Base-by-base conservation (phyloP, 2,113 vertebrate genomes). In the Dissostichus mawsoni region DNA sequence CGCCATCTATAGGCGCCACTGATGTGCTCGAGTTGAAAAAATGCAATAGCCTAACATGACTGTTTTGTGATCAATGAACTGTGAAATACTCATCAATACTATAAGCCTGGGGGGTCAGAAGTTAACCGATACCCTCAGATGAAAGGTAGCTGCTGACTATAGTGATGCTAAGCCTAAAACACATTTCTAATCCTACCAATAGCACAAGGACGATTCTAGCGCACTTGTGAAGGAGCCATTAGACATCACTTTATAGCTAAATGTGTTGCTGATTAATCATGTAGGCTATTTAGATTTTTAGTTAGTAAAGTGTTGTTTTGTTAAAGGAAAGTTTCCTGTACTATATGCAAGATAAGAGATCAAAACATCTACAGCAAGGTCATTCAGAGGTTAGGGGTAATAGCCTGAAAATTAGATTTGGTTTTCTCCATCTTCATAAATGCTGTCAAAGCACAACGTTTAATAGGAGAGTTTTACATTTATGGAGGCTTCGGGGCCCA, bases 11-110 rank as follows among this genome's bases (percentile, higher is more conserved):
- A 70, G 53, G 23, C 18, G 59, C 14, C 25, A 62, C 57, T 47
- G 56, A 33, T 55, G 59, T 51, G 53, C 48, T 29, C 71, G 52
- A 36, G 20, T 29, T 71, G 55, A 67, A 61, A 67, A 29, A 82
- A 45, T 16, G 23, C 25, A 85, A 57, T 56, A 65, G 76, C 16
- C 74, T 69, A 69, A 70, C 63, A 14, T 3, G n/a, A 48, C 66
- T 47, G 69, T 56, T 69, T 77, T 66, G 71, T 55, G 50, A 44
- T 80, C 76, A 69, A 25, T 73, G 76, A 82, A 75, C 61, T 44
- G 51, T 77, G 69, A 83, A 74, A 66, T 11, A 36, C 36, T 74
- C 53, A 14, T 16, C n/a, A 23, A 18, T 36, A 55, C 51, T 57
- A 73, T 14, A 18, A 36, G 53, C 74, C 68, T 63, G 59, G 11